Evolutionary conservation across 1,140 invertebrate species (phyloP).

Genomic region (Cataglyphis hispanica): DNA sequence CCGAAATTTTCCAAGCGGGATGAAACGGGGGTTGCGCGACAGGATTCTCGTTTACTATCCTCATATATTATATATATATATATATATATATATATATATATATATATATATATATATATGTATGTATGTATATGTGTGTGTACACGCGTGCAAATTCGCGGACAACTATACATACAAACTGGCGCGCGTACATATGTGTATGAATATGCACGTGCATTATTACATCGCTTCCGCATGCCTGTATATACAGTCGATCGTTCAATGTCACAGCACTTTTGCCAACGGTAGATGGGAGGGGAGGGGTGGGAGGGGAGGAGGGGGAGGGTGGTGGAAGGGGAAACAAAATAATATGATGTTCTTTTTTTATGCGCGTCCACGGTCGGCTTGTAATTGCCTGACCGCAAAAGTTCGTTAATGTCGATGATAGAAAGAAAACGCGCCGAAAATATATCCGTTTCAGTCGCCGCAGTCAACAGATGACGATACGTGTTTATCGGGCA

Average conservation of each 20-base stretch:
- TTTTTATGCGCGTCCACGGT: slow-evolving; percentile 33
- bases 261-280: slow-evolving; percentile 64
- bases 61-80: too few species aligned
- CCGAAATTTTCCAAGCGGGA: slow-evolving; percentile 71
- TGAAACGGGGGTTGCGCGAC: slow-evolving; percentile 32
- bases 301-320: not conserved
- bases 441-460: slow-evolving; percentile 50
- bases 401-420: slow-evolving; percentile 58
- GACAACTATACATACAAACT: too few species aligned
- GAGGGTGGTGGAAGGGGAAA: not conserved
- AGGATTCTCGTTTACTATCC: slow-evolving; percentile 50
- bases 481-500: slow-evolving; percentile 45
- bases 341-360: slow-evolving; percentile 18
- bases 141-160: not conserved
- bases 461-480: slow-evolving; percentile 44
- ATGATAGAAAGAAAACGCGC: slow-evolving; percentile 50
- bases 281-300: not conserved
- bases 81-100: too few species aligned
- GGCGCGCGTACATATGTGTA: not conserved
- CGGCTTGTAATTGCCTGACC: slow-evolving; percentile 55
- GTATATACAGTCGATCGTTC: slow-evolving; percentile 60
- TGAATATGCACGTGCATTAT: slow-evolving; percentile 6
- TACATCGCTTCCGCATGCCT: too few species aligned
- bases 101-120: not conserved
- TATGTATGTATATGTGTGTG: slow-evolving; percentile 2